Evolutionary conservation across 1,140 invertebrate genomes (phyloP).

Genomic region (Ostrea denselamellosa): DNA sequence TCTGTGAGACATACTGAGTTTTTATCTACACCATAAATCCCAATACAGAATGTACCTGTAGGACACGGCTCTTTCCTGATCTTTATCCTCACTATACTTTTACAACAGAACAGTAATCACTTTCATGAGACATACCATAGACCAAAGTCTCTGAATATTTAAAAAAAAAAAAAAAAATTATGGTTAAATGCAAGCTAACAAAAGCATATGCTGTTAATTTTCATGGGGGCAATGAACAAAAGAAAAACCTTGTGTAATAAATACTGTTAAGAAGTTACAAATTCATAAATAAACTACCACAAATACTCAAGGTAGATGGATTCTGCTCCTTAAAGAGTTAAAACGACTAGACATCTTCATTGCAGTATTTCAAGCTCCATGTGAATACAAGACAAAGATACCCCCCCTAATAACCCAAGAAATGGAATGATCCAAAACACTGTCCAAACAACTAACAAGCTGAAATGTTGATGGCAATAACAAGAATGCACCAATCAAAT

Average conservation of each 20-base stretch:
- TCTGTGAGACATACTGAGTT: no score
- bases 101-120: no score
- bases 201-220: background rate
- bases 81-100: background rate
- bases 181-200: no score
- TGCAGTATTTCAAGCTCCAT: slow-evolving; percentile 31
- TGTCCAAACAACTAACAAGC: slow-evolving; percentile 28
- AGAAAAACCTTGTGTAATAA: background rate
- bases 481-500: slow-evolving; percentile 34
- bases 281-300: background rate
- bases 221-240: background rate
- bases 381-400: slow-evolving; percentile 19
- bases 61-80: background rate
- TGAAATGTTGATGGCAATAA: slow-evolving; percentile 32
- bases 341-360: slow-evolving; percentile 26
- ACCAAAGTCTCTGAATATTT: background rate
- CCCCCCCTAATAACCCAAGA: background rate
- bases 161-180: no score
- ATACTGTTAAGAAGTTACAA: background rate
- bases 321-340: background rate
- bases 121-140: background rate
- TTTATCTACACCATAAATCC: no score
- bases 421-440: slow-evolving; percentile 21
- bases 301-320: background rate
- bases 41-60: background rate